phyloP scores from a whole-genome alignment of 2,888 invertebrate genomes.

The Lasioglossum figueresi region DNA sequence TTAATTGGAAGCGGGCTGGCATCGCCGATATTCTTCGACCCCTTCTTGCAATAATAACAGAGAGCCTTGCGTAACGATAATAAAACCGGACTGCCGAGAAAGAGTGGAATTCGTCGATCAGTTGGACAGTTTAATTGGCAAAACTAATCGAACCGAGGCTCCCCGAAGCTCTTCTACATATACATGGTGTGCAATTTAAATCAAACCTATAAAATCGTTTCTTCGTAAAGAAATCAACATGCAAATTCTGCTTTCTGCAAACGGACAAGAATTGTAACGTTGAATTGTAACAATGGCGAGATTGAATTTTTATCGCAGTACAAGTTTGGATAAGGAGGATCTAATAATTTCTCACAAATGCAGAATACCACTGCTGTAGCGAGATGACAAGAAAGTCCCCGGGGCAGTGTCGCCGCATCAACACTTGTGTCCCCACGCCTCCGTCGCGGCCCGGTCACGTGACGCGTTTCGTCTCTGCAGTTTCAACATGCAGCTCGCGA shows the following conservation, averaged over 20 bases:
- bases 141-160: background rate
- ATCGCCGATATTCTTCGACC: background rate
- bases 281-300: no score
- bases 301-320: background rate
- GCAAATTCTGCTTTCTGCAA: background rate
- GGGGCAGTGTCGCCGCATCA: no score
- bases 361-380: background rate
- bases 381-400: no score
- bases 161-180: background rate
- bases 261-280: no score
- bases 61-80: background rate
- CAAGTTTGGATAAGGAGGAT: background rate
- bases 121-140: slow-evolving; percentile 3
- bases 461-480: no score
- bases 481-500: no score
- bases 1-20: slow-evolving; percentile 19
- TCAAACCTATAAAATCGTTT: background rate
- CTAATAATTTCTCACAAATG: background rate
- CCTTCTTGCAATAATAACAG: background rate
- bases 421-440: no score
- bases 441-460: no score
- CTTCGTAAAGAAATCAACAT: background rate
- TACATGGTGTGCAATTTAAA: background rate
- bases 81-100: background rate
- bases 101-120: background rate